Conservation (phyloP, 2,888 invertebrate genomes). For the Chalcis sispes region DNA sequence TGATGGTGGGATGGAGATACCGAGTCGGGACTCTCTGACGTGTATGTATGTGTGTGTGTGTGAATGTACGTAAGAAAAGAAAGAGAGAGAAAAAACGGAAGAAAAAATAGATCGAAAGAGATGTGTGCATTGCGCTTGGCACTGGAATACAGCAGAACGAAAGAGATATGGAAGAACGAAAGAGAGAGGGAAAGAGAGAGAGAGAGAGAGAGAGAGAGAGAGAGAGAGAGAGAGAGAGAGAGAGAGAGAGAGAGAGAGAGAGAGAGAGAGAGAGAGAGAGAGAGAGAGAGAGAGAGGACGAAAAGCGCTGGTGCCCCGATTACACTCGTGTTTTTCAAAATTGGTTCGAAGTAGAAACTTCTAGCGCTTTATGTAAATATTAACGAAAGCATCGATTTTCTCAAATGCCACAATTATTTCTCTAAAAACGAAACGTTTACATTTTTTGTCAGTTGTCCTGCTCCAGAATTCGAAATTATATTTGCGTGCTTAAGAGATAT, state of each 20-base stretch:
- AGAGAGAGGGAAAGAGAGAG: not conserved
- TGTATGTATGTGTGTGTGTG: too few species aligned
- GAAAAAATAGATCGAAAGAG: not conserved
- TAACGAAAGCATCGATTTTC: too few species aligned
- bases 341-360: too few species aligned
- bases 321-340: too few species aligned
- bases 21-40: not conserved
- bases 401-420: too few species aligned
- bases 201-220: not conserved
- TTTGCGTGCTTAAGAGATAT: too few species aligned
- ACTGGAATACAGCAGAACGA: not conserved
- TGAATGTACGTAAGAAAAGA: not conserved
- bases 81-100: not conserved
- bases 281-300: not conserved
- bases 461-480: too few species aligned
- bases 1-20: slow-evolving; percentile 42
- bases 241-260: not conserved
- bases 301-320: too few species aligned
- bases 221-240: not conserved
- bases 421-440: too few species aligned
- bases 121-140: too few species aligned
- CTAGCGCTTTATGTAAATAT: too few species aligned
- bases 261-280: not conserved
- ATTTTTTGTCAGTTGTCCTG: too few species aligned
- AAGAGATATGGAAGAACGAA: not conserved